phyloP scores from a whole-genome alignment of 2,888 invertebrate species.

The Drosophila nr. fundita region DNA sequence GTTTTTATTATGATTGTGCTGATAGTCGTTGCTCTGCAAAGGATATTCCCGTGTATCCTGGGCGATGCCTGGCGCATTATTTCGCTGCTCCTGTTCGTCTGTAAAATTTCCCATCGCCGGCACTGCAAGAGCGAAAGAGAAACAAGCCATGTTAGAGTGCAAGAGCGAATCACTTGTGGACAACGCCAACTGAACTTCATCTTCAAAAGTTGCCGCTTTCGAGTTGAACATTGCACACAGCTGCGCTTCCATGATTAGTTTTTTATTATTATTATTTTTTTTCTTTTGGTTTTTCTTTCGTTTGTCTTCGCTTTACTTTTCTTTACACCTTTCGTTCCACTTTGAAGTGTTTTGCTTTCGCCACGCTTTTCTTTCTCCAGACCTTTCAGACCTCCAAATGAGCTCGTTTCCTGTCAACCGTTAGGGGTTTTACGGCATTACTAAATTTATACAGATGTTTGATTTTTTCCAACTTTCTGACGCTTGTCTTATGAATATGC shows the following conservation, averaged over 20 bases:
- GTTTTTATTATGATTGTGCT: slow-evolving; percentile 85
- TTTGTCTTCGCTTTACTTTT: slow-evolving; percentile 7
- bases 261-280: slow-evolving; percentile 29
- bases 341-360: slow-evolving; percentile 72
- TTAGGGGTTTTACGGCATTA: slow-evolving; percentile 38
- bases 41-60: slow-evolving; percentile 87
- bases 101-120: slow-evolving; percentile 88
- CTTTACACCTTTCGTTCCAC: slow-evolving; percentile 72
- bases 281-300: slow-evolving; percentile 5
- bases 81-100: slow-evolving; percentile 86
- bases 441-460: slow-evolving; percentile 68
- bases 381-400: slow-evolving; percentile 47
- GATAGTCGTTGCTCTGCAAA: slow-evolving; percentile 88
- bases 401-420: slow-evolving; percentile 67
- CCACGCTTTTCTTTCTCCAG: slow-evolving; percentile 56
- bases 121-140: slow-evolving; percentile 81
- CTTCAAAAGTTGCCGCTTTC: slow-evolving; percentile 67
- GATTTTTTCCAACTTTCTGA: slow-evolving; percentile 41
- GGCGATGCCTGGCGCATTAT: slow-evolving; percentile 76
- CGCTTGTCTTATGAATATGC: slow-evolving; percentile 48
- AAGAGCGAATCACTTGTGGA: slow-evolving; percentile 22
- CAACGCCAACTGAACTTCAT: slow-evolving; percentile 41
- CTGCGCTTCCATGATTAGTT: slow-evolving; percentile 70
- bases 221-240: slow-evolving; percentile 50
- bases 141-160: background rate